Evolutionary conservation across 2,113 vertebrate genomes (phyloP).

Genomic region (Hemicordylus capensis): DNA sequence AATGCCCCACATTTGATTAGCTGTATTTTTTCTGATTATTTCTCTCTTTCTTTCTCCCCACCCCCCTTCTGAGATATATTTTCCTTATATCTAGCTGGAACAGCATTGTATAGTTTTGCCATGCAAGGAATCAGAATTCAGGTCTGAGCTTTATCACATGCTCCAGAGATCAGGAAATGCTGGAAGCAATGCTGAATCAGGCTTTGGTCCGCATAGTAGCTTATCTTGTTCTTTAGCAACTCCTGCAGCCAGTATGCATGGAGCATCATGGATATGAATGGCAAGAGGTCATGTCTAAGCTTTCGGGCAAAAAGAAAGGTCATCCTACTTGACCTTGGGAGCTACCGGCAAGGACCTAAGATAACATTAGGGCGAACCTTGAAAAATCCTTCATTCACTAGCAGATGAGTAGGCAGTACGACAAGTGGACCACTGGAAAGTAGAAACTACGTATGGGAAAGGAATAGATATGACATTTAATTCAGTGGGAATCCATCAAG

Average conservation of each 20-base stretch:
- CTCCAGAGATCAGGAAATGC: constrained; percentile 18
- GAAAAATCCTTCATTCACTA: neutral
- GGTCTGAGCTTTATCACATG: constrained; percentile 1
- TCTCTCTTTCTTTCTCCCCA: too few relatives aligned
- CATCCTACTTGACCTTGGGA: constrained; percentile 11
- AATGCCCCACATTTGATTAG: neutral
- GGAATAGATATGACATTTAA: neutral
- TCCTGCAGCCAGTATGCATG: constrained; percentile 8
- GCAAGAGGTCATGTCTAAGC: neutral
- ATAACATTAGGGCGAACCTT: neutral
- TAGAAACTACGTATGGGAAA: neutral
- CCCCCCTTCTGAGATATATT: too few relatives aligned
- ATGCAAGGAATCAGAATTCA: neutral
- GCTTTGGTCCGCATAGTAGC: neutral
- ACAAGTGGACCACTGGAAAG: neutral
- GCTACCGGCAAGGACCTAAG: neutral
- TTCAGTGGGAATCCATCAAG: neutral
- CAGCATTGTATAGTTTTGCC: constrained; percentile 13
- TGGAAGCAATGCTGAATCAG: constrained; percentile 26
- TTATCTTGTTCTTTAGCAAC: constrained; percentile 5
- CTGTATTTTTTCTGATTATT: neutral
- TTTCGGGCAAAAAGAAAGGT: constrained; percentile 13
- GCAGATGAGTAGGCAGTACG: neutral
- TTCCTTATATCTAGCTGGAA: neutral
- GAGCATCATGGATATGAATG: neutral